Evolutionary conservation across 2,888 invertebrate genomes (phyloP).

Genomic region (Octodonta nipae): DNA sequence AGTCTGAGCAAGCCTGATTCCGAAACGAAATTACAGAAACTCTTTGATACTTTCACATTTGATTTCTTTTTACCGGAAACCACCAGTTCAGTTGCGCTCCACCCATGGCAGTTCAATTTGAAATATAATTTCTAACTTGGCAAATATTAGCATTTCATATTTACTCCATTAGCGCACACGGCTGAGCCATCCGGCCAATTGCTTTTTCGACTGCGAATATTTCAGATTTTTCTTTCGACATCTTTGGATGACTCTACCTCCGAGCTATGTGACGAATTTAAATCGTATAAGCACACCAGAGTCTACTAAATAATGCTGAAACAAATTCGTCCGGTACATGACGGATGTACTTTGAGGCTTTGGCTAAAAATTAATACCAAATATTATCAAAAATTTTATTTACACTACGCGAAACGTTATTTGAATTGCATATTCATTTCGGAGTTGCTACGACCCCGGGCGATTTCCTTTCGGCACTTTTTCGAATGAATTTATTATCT

Average conservation of each 20-base stretch:
- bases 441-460: background rate
- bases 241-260: constrained; percentile 26
- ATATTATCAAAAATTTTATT: constrained; percentile 2
- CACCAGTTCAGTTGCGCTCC: constrained; percentile 7
- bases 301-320: constrained; percentile 29
- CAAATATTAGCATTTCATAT: constrained; percentile 37
- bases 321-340: constrained; percentile 23
- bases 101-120: constrained; percentile 31
- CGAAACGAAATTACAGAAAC: too few relatives aligned
- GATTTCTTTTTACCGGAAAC: too few relatives aligned
- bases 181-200: constrained; percentile 23
- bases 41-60: too few relatives aligned
- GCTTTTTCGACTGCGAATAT: constrained; percentile 26
- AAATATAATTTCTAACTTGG: constrained; percentile 33
- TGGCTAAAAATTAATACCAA: constrained; percentile 2
- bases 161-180: constrained; percentile 34
- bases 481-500: too few relatives aligned
- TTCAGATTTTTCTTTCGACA: constrained; percentile 28
- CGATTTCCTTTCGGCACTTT: too few relatives aligned
- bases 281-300: constrained; percentile 32
- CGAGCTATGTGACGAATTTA: constrained; percentile 31
- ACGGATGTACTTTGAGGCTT: constrained; percentile 5
- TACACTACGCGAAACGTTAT: constrained; percentile 1
- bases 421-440: constrained; percentile 2
- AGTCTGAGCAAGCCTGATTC: too few relatives aligned